Evolutionary conservation across 2,113 vertebrate species (phyloP).

Genomic region (Hystrix cristata): DNA sequence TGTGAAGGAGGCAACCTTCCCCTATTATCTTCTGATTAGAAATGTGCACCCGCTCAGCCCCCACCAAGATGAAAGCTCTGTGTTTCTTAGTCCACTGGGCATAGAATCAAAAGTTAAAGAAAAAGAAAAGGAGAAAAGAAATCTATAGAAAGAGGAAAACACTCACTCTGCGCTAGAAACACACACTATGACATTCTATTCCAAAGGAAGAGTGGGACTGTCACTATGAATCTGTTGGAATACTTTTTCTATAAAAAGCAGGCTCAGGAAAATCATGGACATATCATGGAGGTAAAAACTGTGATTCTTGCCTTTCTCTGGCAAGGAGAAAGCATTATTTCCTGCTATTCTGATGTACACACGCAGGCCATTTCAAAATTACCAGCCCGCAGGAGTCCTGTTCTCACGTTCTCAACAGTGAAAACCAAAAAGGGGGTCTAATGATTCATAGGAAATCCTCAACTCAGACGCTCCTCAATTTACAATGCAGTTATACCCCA

Average conservation of each 20-base stretch:
- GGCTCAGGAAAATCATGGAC: neutral
- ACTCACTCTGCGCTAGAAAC: neutral
- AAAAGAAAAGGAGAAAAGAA: slow-evolving; percentile 38
- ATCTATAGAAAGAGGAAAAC: slow-evolving; percentile 50
- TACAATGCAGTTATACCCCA: neutral
- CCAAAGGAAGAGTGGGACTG: neutral
- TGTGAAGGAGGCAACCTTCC: slow-evolving; percentile 82
- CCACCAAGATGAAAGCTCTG: slow-evolving; percentile 82
- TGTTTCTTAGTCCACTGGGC: slow-evolving; percentile 81
- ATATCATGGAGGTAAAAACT: neutral
- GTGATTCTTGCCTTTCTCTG: neutral
- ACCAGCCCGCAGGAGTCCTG: neutral
- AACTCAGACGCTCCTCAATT: neutral
- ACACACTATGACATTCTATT: neutral
- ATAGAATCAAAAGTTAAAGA: slow-evolving; percentile 60
- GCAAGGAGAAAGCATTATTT: neutral
- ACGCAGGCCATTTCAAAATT: neutral
- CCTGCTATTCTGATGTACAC: neutral
- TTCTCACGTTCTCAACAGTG: neutral
- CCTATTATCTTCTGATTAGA: slow-evolving; percentile 85
- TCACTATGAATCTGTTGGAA: neutral
- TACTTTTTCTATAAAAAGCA: neutral
- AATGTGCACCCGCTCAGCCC: slow-evolving; percentile 79
- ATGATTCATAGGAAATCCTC: neutral
- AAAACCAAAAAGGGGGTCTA: neutral